Evolutionary conservation across 2,113 vertebrate species (phyloP).

Genomic region (Periophthalmodon schlosseri): DNA sequence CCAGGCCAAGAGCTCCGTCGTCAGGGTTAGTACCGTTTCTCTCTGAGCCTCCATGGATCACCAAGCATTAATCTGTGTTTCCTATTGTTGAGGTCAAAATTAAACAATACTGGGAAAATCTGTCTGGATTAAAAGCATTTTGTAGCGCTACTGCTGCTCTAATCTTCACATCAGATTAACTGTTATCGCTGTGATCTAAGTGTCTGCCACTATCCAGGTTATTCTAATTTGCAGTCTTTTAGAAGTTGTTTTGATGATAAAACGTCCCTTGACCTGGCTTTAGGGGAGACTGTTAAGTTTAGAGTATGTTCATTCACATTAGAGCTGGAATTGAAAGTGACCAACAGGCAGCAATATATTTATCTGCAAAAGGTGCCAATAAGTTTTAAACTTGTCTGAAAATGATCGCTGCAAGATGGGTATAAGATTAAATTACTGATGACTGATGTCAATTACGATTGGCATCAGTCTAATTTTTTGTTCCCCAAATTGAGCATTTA

Average conservation of each 20-base stretch:
- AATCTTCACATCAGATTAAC: conserved; percentile 63
- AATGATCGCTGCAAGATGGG: not conserved
- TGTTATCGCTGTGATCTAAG: conserved; percentile 50
- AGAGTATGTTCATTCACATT: not conserved
- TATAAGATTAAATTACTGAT: not conserved
- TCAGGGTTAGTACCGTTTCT: conserved; percentile 85
- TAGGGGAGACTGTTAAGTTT: not conserved
- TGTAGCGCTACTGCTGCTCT: conserved; percentile 56
- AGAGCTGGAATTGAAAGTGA: not conserved
- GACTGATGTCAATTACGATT: no score
- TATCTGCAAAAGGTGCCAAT: not conserved
- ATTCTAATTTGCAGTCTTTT: not conserved
- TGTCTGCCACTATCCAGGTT: conserved; percentile 38
- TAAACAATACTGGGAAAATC: conserved; percentile 61
- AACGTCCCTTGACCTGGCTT: not conserved
- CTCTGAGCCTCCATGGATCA: conserved; percentile 29
- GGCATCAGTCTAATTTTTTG: not conserved
- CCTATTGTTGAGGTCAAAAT: conserved; percentile 53
- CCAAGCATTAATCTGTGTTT: conserved; percentile 33
- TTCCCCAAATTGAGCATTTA: not conserved
- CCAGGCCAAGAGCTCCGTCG: conserved; percentile 90
- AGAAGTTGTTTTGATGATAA: not conserved
- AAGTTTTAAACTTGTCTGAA: not conserved
- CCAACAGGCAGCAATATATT: not conserved
- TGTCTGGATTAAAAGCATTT: conserved; percentile 65